phyloP scores from a whole-genome alignment of 2,888 invertebrate species.

The Drosophila limbata region DNA sequence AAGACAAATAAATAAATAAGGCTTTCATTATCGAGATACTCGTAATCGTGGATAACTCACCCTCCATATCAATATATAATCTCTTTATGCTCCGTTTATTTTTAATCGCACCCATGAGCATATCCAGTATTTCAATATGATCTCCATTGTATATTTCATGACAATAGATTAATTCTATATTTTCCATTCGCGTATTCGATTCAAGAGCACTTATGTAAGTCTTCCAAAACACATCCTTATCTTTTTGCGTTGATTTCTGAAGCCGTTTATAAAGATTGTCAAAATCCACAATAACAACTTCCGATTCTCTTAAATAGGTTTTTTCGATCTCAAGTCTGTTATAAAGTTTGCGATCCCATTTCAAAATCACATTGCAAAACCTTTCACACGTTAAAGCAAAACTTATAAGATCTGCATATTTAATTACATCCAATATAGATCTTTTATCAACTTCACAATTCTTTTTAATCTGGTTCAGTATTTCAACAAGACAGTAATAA shows the following conservation, averaged over 20 bases:
- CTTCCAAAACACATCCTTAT: not conserved
- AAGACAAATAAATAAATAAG: not conserved
- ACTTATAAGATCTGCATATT: conserved; percentile 2
- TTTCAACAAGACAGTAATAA: not conserved
- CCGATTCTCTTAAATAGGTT: not conserved
- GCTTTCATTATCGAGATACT: not conserved
- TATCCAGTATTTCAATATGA: not conserved
- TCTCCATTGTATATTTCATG: not conserved
- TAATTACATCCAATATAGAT: not conserved
- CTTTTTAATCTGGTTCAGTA: not conserved
- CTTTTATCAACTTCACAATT: conserved; percentile 8
- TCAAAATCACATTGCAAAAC: not conserved
- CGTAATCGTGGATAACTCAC: not conserved
- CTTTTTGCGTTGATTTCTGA: not conserved
- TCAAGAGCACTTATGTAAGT: not conserved
- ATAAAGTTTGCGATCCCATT: not conserved
- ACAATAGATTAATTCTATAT: not conserved
- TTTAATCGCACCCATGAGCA: not conserved
- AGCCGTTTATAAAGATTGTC: not conserved
- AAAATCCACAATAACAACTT: not conserved
- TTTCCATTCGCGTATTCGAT: not conserved
- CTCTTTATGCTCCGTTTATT: not conserved
- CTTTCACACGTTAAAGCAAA: conserved; percentile 5
- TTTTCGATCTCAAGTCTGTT: conserved; percentile 2
- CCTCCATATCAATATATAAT: not conserved